These are phyloP conservation scores for Zootoca vivipara DNA, from an alignment of 2,113 vertebrate species.

Conservation along the genomic window DNA sequence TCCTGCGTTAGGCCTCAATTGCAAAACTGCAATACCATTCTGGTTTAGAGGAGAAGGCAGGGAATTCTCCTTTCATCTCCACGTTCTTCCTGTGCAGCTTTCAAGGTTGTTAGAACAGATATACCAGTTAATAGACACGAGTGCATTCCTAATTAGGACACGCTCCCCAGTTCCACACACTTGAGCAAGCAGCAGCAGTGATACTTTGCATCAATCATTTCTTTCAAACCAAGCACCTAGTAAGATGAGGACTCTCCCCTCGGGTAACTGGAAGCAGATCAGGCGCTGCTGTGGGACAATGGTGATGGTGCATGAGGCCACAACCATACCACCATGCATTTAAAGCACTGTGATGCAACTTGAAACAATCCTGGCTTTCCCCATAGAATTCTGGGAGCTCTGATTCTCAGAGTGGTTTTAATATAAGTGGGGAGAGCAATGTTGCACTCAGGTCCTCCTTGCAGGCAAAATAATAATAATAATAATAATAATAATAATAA, in stretches of 20 bases:
- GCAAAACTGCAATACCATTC: slow-evolving; percentile 1
- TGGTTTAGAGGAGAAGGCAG: neutral
- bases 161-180: neutral
- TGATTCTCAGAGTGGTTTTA: too few relatives aligned
- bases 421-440: too few relatives aligned
- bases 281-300: too few relatives aligned
- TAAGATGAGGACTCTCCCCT: neutral
- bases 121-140: neutral
- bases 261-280: neutral
- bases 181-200: accelerated
- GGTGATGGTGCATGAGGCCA: too few relatives aligned
- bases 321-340: too few relatives aligned
- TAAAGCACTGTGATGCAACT: too few relatives aligned
- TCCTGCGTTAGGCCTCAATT: neutral
- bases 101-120: neutral
- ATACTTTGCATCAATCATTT: neutral
- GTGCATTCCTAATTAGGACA: neutral
- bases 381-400: too few relatives aligned
- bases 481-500: too few relatives aligned
- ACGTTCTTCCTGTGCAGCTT: neutral
- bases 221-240: neutral
- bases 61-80: neutral
- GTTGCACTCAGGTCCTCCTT: too few relatives aligned
- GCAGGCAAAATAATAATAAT: too few relatives aligned
- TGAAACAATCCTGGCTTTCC: too few relatives aligned